Conservation (phyloP, 2,797 vertebrate genomes). For the Gorsachius magnificus region DNA sequence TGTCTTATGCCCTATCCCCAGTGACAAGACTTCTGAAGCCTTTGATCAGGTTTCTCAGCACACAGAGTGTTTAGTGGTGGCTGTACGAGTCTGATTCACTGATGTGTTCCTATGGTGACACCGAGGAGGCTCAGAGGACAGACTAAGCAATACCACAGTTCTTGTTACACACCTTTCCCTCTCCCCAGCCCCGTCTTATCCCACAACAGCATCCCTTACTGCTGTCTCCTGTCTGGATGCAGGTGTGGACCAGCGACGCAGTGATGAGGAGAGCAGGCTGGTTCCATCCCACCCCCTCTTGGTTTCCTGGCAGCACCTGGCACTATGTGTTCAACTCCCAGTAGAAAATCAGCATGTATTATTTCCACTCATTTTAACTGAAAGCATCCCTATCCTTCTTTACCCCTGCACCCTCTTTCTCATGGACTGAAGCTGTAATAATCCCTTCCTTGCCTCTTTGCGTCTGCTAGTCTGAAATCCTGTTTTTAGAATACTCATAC, state of each 20-base stretch:
- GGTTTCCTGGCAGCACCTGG: background rate
- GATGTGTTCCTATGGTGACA: background rate
- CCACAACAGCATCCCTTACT: background rate
- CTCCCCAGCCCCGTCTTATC: background rate
- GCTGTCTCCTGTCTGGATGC: background rate
- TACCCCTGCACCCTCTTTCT: background rate
- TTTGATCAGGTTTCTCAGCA: background rate
- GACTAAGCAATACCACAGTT: background rate
- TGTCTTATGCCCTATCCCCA: background rate
- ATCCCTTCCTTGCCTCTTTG: background rate
- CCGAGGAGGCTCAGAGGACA: background rate
- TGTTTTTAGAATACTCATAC: background rate
- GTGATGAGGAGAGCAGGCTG: background rate
- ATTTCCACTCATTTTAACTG: background rate
- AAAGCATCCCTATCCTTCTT: background rate
- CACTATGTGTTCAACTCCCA: rapidly evolving
- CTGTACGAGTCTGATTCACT: background rate
- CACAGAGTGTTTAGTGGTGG: background rate
- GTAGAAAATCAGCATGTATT: background rate
- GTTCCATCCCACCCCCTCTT: background rate
- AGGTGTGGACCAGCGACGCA: background rate
- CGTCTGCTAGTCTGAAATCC: background rate
- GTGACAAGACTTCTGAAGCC: background rate
- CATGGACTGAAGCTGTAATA: background rate
- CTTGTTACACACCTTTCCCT: background rate